Conservation (phyloP, 2,113 vertebrate genomes). For the Phyllostomus discolor region DNA sequence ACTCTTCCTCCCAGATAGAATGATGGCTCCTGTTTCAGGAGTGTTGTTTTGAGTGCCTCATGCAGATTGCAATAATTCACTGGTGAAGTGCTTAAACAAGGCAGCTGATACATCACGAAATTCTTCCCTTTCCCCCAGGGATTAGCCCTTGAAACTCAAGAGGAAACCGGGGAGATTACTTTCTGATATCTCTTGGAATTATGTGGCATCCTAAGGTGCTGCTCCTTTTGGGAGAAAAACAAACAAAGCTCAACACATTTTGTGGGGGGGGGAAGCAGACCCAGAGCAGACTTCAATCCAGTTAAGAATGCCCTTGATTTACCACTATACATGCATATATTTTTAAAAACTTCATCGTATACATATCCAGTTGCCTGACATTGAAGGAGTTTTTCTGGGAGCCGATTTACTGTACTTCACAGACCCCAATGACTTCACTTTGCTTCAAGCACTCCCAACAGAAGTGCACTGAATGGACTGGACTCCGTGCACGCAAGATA, state of each 20-base stretch:
- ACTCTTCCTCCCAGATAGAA: constrained; percentile 34
- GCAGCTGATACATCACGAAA: constrained; percentile 66
- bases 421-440: not conserved
- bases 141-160: constrained; percentile 38
- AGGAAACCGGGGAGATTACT: constrained; percentile 67
- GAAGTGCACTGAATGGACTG: constrained; percentile 50
- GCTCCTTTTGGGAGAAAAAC: constrained; percentile 43
- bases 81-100: constrained; percentile 56
- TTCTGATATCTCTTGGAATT: constrained; percentile 69
- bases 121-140: constrained; percentile 60
- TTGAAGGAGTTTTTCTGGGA: constrained; percentile 9
- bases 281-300: not conserved
- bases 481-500: constrained; percentile 41
- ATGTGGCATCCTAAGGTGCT: constrained; percentile 42
- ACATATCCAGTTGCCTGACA: constrained; percentile 45
- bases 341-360: constrained; percentile 61
- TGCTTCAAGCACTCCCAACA: constrained; percentile 38
- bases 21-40: constrained; percentile 23
- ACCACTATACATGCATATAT: not conserved
- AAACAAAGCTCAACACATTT: constrained; percentile 56
- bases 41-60: constrained; percentile 41
- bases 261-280: not conserved
- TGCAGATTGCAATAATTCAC: constrained; percentile 67
- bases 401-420: constrained; percentile 55
- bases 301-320: constrained; percentile 68